Conservation (phyloP, 2,797 vertebrate genomes). For the Adrianichthys oophorus region DNA sequence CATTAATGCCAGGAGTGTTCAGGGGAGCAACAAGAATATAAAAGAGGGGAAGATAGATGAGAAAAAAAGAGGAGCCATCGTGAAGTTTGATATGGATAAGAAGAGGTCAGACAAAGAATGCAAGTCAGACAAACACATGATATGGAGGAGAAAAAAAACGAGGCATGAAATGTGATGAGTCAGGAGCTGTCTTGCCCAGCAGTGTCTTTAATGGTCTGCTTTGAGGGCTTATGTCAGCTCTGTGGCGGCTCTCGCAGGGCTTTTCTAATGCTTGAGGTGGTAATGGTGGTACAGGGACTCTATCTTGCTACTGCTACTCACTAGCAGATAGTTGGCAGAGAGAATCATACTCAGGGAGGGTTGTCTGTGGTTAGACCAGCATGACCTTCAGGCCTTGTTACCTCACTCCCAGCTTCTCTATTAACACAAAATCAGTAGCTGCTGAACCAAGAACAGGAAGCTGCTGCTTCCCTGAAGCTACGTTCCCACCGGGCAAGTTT, state of each 20-base stretch:
- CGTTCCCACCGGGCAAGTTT: no score
- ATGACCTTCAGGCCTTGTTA: constrained; percentile 12
- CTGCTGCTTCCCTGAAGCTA: constrained; percentile 29
- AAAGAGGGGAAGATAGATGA: background rate
- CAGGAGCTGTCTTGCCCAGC: constrained; percentile 41
- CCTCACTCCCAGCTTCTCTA: constrained; percentile 37
- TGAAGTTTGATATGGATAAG: constrained; percentile 38
- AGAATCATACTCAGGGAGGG: constrained; percentile 57
- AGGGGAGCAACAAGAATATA: constrained; percentile 8
- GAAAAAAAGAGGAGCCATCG: constrained; percentile 8
- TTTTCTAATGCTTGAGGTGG: constrained; percentile 50
- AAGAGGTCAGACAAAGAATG: constrained; percentile 23
- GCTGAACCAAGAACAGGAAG: constrained; percentile 40
- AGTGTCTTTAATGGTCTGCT: constrained; percentile 59
- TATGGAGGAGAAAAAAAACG: constrained; percentile 10
- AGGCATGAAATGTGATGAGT: constrained; percentile 53
- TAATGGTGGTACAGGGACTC: constrained; percentile 62
- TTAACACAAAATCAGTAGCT: constrained; percentile 50
- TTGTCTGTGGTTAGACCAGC: constrained; percentile 58
- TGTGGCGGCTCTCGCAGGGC: constrained; percentile 56
- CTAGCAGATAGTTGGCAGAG: constrained; percentile 68
- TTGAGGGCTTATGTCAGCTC: constrained; percentile 63
- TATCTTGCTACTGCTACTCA: constrained; percentile 66
- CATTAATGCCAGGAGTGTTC: background rate
- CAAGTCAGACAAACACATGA: constrained; percentile 22